A percentile compares a stretch with the other conserved stretches of the same genome.
Evolutionary conservation across 2,797 vertebrate species (phyloP).

Genomic region (Coranthus polyacanthus): DNA sequence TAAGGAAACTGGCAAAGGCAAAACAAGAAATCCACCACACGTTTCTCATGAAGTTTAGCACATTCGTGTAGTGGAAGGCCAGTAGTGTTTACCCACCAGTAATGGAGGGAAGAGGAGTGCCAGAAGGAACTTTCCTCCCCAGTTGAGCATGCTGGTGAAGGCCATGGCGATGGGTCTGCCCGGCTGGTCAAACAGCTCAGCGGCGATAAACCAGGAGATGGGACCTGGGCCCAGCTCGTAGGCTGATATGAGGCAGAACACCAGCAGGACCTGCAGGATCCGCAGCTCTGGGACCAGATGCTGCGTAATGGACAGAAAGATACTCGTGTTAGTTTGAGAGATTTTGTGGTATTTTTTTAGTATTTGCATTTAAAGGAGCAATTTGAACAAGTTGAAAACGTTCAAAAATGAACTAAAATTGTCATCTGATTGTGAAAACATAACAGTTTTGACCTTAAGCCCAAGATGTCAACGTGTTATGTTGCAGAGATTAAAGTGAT

Average conservation of each 20-base stretch:
- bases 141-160: slow-evolving; percentile 84
- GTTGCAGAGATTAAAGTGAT: no score
- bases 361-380: neutral
- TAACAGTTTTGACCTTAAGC: no score
- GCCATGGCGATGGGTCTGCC: slow-evolving; percentile 80
- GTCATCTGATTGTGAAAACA: no score
- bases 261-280: slow-evolving; percentile 75
- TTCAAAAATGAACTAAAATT: no score
- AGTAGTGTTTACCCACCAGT: slow-evolving; percentile 57
- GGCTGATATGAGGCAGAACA: slow-evolving; percentile 80
- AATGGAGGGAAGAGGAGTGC: slow-evolving; percentile 79
- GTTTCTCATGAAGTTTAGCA: slow-evolving; percentile 14
- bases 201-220: slow-evolving; percentile 83
- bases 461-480: no score
- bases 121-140: slow-evolving; percentile 83
- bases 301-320: slow-evolving; percentile 34
- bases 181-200: slow-evolving; percentile 81
- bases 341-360: neutral
- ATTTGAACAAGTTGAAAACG: no score
- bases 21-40: slow-evolving; percentile 33
- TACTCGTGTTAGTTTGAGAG: neutral
- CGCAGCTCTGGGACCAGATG: slow-evolving; percentile 73
- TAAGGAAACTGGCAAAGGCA: slow-evolving; percentile 30
- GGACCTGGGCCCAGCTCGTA: slow-evolving; percentile 80
- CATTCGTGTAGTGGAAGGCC: slow-evolving; percentile 6